phyloP scores from a whole-genome alignment of 2,797 vertebrate species.

The Syndactyla subalaris region DNA sequence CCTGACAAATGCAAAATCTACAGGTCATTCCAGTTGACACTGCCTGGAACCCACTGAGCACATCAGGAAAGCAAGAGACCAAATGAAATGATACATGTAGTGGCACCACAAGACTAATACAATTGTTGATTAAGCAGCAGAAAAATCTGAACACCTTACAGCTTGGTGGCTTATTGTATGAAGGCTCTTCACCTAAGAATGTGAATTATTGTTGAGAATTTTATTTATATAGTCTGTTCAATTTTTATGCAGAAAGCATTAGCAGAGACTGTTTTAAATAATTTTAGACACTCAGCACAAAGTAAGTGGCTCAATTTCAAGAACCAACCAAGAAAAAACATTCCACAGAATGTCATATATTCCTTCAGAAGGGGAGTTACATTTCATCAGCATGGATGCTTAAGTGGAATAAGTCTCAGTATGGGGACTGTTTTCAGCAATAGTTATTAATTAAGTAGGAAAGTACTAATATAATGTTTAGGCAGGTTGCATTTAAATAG shows the following conservation, averaged over 20 bases:
- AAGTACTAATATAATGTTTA: conserved; percentile 45
- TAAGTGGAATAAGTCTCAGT: neutral
- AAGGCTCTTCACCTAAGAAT: neutral
- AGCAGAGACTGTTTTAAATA: neutral
- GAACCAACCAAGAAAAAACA: neutral
- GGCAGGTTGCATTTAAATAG: conserved; percentile 29
- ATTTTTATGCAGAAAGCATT: conserved; percentile 11
- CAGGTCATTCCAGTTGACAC: neutral
- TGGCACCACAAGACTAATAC: neutral
- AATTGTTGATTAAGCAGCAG: neutral
- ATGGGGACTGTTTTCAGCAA: neutral
- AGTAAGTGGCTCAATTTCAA: conserved; percentile 31
- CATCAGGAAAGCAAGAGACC: neutral
- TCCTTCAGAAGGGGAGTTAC: neutral
- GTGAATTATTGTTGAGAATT: neutral
- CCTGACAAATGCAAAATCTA: neutral
- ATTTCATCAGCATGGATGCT: neutral
- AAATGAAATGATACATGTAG: neutral
- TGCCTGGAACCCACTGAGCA: neutral
- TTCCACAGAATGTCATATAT: neutral
- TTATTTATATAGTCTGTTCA: neutral
- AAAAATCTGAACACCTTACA: neutral
- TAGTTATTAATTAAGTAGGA: conserved; percentile 35
- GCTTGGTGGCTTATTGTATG: neutral
- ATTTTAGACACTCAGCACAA: conserved; percentile 35